Conservation (phyloP, 2,113 vertebrate genomes). For the Megaceryle maxima region DNA sequence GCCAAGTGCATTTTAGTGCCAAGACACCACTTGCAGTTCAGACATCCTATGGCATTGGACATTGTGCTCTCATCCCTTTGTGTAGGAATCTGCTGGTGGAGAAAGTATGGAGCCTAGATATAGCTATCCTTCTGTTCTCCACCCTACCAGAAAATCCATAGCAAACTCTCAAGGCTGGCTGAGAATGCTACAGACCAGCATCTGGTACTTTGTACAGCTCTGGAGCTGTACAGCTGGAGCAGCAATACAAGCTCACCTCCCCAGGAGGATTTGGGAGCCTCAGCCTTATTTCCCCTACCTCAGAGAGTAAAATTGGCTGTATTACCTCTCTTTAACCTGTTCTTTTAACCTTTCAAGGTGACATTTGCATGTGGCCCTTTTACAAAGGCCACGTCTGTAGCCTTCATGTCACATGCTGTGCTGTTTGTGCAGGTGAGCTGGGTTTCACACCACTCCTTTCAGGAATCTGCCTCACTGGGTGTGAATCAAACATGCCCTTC, state of each 20-base stretch:
- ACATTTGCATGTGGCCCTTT: fast-evolving
- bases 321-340: background rate
- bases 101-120: background rate
- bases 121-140: background rate
- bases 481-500: background rate
- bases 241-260: background rate
- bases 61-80: background rate
- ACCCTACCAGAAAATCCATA: background rate
- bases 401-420: background rate
- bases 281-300: background rate
- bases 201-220: background rate
- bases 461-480: background rate
- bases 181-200: background rate
- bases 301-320: background rate
- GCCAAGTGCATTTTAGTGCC: background rate
- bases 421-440: background rate
- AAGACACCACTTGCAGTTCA: background rate
- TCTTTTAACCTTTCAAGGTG: background rate
- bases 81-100: background rate
- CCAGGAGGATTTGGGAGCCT: background rate
- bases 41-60: background rate
- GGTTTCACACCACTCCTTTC: background rate
- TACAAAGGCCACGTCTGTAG: no score
- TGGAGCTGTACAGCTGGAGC: background rate
- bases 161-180: background rate